phyloP scores from a whole-genome alignment of 1,140 invertebrate genomes.

The Musca domestica region DNA sequence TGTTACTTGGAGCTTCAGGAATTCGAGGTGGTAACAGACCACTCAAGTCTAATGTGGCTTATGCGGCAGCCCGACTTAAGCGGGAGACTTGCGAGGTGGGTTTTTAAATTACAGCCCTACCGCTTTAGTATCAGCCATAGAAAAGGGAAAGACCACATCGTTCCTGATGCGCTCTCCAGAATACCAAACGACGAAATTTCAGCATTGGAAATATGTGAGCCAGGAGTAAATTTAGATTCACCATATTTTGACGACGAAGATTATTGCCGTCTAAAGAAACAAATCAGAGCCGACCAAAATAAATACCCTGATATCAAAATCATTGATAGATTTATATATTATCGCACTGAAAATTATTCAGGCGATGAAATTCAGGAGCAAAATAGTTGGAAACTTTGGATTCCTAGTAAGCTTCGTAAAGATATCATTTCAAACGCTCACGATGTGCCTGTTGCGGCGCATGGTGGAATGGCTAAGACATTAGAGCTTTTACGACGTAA shows the following conservation, averaged over 20 bases:
- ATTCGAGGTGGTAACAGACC: conserved; percentile 50
- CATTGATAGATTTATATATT: conserved; percentile 11
- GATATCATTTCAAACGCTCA: background rate
- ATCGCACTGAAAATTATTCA: conserved; percentile 2
- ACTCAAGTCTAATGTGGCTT: conserved; percentile 36
- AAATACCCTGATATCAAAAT: conserved; percentile 22
- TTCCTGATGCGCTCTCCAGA: conserved; percentile 16
- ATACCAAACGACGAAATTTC: conserved; percentile 3
- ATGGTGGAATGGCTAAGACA: conserved; percentile 19
- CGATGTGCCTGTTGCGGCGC: background rate
- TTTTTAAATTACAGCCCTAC: conserved; percentile 35
- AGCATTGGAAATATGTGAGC: background rate
- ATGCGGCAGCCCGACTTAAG: conserved; percentile 50
- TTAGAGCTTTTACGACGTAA: conserved; percentile 1
- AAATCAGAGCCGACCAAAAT: background rate
- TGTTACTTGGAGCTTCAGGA: conserved; percentile 50
- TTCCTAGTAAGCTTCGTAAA: conserved; percentile 6
- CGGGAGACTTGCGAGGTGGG: conserved; percentile 41
- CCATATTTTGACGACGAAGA: conserved; percentile 1
- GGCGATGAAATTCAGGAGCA: conserved; percentile 10
- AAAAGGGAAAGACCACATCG: conserved; percentile 18
- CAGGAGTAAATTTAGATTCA: conserved; percentile 16
- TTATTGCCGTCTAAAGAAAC: background rate
- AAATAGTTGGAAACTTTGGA: conserved; percentile 25
- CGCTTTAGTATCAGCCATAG: conserved; percentile 3